Evolutionary conservation across 2,797 vertebrate genomes (phyloP).

Genomic region (Staurois parvus): DNA sequence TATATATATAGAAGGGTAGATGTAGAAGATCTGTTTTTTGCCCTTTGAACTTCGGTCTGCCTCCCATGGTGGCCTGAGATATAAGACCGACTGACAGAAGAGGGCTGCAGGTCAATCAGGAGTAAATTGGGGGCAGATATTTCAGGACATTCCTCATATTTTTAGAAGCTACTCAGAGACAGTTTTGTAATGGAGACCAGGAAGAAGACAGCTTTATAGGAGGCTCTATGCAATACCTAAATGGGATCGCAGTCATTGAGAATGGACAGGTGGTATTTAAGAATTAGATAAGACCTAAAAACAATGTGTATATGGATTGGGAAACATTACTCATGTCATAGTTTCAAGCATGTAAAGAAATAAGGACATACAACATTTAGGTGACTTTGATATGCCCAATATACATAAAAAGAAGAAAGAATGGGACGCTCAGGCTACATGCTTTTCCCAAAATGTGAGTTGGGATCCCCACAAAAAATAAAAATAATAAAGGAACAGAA

Average conservation of each 20-base stretch:
- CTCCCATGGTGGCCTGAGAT: constrained; percentile 79
- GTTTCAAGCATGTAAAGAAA: too few relatives aligned
- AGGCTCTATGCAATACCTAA: not conserved
- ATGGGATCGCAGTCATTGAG: not conserved
- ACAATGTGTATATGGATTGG: too few relatives aligned
- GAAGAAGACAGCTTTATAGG: constrained; percentile 12
- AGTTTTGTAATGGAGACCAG: not conserved
- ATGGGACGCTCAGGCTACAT: too few relatives aligned
- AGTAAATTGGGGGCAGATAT: constrained; percentile 98
- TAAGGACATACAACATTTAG: too few relatives aligned
- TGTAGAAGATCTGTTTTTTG: constrained; percentile 18
- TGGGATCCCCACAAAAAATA: too few relatives aligned
- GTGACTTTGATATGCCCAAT: too few relatives aligned
- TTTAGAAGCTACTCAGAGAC: constrained; percentile 69
- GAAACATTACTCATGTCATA: too few relatives aligned
- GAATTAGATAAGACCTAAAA: not conserved
- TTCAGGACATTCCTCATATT: constrained; percentile 79
- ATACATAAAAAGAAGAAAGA: too few relatives aligned
- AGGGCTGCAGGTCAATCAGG: constrained; percentile 87
- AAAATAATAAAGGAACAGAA: too few relatives aligned
- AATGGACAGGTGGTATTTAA: not conserved
- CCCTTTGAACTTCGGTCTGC: constrained; percentile 74
- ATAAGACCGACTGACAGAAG: constrained; percentile 82
- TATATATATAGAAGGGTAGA: too few relatives aligned
- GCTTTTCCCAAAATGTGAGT: too few relatives aligned